Evolutionary conservation across 2,113 vertebrate genomes (phyloP).

Genomic region (Amphiprion percula): DNA sequence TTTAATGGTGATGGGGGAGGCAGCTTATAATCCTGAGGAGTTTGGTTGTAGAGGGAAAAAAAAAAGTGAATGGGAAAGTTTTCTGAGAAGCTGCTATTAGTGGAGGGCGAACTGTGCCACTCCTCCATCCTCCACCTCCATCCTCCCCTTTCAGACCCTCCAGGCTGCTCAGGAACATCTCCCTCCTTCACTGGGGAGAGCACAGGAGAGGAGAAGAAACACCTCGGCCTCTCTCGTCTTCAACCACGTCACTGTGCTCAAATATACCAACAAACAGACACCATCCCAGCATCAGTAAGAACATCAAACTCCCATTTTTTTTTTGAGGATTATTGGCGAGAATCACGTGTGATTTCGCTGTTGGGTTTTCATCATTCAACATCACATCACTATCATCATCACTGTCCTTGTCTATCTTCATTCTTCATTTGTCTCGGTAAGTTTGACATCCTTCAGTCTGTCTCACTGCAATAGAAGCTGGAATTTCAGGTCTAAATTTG

Average conservation of each 20-base stretch:
- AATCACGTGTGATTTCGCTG: conserved; percentile 6
- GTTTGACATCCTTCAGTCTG: conserved; percentile 2
- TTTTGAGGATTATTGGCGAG: background rate
- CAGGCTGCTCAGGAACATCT: conserved; percentile 41
- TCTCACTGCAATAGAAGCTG: background rate
- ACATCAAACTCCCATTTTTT: background rate
- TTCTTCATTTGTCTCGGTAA: conserved; percentile 53
- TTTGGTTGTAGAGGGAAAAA: conserved; percentile 7
- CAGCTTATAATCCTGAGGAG: background rate
- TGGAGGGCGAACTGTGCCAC: conserved; percentile 18
- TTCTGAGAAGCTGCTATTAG: conserved; percentile 47
- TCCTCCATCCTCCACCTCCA: conserved; percentile 3
- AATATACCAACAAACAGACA: background rate
- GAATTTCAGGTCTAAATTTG: background rate
- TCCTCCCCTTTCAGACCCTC: conserved; percentile 10
- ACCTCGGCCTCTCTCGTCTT: conserved; percentile 30
- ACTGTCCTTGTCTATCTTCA: conserved; percentile 5
- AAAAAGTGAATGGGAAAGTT: conserved; percentile 42
- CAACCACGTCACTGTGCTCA: background rate
- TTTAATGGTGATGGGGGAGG: background rate
- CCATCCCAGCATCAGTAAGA: background rate
- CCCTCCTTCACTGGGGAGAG: conserved; percentile 57
- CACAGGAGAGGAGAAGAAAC: conserved; percentile 49
- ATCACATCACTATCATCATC: conserved; percentile 4
- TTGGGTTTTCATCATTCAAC: conserved; percentile 2